Evolutionary conservation across 2,888 invertebrate species (phyloP).

Genomic region (Xanthorhoe designata): DNA sequence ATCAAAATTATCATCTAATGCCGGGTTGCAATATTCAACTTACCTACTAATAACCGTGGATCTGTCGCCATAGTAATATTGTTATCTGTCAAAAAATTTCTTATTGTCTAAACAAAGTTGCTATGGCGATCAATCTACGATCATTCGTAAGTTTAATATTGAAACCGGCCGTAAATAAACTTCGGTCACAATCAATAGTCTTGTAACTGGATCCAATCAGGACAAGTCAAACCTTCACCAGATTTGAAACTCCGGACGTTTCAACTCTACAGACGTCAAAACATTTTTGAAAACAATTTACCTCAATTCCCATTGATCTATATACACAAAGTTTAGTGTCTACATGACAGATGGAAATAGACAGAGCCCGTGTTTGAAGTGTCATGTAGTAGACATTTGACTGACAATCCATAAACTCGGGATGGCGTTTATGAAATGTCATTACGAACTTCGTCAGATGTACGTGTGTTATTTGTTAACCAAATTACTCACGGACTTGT

Average conservation of each 20-base stretch:
- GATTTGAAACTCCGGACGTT: slow-evolving; percentile 22
- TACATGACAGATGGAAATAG: slow-evolving; percentile 7
- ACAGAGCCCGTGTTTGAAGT: slow-evolving; percentile 36
- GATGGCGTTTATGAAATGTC: slow-evolving; percentile 2
- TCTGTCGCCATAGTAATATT: no score
- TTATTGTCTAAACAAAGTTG: no score
- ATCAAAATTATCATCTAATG: no score
- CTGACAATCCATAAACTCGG: slow-evolving; percentile 32
- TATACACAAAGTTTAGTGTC: slow-evolving; percentile 22
- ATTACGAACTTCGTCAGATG: background rate
- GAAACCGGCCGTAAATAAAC: no score
- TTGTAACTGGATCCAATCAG: background rate
- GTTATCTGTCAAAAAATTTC: no score
- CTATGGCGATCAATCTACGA: no score
- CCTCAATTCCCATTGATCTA: slow-evolving; percentile 26
- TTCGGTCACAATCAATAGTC: background rate
- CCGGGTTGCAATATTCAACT: no score
- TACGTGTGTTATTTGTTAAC: background rate
- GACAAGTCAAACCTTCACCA: background rate
- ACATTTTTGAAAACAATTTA: slow-evolving; percentile 28
- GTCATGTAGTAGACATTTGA: slow-evolving; percentile 39
- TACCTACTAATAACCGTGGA: no score
- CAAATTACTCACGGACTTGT: background rate
- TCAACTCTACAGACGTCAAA: slow-evolving; percentile 32
- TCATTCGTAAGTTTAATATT: no score